Conservation (phyloP, 1,140 invertebrate species). For the Anastrepha obliqua region DNA sequence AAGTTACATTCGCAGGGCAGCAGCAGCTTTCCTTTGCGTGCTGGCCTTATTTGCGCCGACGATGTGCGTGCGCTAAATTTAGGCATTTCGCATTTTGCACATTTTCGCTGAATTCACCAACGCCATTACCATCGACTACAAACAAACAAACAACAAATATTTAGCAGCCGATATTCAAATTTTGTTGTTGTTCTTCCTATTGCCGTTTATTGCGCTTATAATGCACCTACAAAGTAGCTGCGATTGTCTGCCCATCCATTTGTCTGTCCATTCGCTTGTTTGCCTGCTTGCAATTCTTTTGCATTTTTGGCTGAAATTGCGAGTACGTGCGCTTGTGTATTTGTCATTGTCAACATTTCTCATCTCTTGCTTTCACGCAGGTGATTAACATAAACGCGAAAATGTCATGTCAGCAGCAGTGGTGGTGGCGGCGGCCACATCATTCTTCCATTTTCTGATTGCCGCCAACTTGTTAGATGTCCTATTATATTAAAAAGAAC, state of each 20-base stretch:
- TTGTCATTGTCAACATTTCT: constrained; percentile 74
- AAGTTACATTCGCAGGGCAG: neutral
- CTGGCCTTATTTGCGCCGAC: neutral
- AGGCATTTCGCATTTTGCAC: neutral
- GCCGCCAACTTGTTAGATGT: constrained; percentile 46
- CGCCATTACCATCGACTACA: neutral
- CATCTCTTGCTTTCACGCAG: constrained; percentile 68
- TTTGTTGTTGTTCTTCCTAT: neutral
- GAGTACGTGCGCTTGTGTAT: constrained; percentile 65
- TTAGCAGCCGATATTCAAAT: neutral
- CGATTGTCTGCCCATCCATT: neutral
- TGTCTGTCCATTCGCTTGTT: neutral
- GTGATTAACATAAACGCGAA: constrained; percentile 73
- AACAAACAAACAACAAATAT: neutral
- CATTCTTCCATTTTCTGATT: neutral
- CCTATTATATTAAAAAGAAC: constrained; percentile 28
- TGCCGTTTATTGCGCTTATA: constrained; percentile 29
- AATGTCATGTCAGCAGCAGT: constrained; percentile 67
- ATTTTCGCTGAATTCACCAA: constrained; percentile 24
- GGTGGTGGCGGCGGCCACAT: neutral
- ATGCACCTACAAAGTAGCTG: constrained; percentile 22
- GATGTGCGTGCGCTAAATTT: constrained; percentile 38
- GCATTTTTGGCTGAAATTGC: constrained; percentile 38
- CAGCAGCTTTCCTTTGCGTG: constrained; percentile 26
- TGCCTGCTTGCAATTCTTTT: neutral